These are phyloP conservation scores for Halcyon badia DNA, from an alignment of 2,797 vertebrate species.

Conservation along the genomic window DNA sequence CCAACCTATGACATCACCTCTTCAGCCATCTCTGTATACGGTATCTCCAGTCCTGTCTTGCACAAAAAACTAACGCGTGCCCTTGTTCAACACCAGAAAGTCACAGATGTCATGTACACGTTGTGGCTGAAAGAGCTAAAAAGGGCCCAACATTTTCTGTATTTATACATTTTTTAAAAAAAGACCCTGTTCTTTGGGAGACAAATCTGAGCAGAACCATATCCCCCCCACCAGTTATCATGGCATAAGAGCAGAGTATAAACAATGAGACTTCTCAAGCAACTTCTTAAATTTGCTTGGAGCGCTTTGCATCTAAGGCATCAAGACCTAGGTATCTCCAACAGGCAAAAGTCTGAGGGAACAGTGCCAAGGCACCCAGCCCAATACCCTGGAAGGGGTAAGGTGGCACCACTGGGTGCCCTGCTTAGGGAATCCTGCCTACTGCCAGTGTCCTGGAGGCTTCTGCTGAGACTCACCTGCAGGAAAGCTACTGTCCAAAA, in stretches of 20 bases:
- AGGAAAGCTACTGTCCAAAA: not conserved
- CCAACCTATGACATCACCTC: not conserved
- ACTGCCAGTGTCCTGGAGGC: not conserved
- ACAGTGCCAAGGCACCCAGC: rapidly evolving
- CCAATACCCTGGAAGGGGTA: not conserved
- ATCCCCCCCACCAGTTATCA: rapidly evolving
- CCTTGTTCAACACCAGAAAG: not conserved
- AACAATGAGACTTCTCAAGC: not conserved
- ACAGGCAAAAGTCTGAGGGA: not conserved
- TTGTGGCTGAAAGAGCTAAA: not conserved
- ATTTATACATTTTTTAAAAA: not conserved
- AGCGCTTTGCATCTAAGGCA: not conserved
- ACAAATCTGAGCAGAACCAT: not conserved
- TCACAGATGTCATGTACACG: not conserved
- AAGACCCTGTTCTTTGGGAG: rapidly evolving
- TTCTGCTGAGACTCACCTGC: not conserved
- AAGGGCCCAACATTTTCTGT: not conserved
- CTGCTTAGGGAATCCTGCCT: not conserved
- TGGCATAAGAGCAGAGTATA: not conserved
- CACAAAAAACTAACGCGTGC: not conserved
- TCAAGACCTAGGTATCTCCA: not conserved
- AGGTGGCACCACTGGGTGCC: rapidly evolving
- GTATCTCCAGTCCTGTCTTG: not conserved
- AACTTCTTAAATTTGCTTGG: not conserved
- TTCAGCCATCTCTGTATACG: not conserved